Conservation (phyloP, 2,113 vertebrate genomes). For the Puffinus mauretanicus region DNA sequence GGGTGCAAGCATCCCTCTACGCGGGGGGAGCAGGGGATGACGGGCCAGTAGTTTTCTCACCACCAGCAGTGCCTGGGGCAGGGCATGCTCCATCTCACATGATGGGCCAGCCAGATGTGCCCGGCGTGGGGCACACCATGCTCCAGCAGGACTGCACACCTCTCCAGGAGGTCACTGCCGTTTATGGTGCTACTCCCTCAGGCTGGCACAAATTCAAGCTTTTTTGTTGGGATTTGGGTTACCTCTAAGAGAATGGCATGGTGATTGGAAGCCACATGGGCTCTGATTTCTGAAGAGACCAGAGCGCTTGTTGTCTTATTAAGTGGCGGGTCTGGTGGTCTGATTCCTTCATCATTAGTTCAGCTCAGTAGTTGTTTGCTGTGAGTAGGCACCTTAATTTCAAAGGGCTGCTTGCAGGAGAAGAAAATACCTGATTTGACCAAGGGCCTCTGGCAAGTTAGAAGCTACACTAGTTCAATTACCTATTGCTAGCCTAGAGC, state of each 20-base stretch:
- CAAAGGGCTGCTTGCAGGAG: not conserved
- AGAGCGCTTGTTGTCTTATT: not conserved
- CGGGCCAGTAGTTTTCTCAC: not conserved
- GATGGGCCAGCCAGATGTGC: not conserved
- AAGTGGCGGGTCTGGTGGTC: not conserved
- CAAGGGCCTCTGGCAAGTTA: not conserved
- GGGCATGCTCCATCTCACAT: rapidly evolving
- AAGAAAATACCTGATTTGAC: not conserved
- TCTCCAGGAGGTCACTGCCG: not conserved
- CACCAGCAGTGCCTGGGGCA: not conserved
- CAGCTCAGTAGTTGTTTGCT: not conserved
- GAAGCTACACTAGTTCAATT: not conserved
- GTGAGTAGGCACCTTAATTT: not conserved
- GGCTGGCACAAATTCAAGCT: not conserved
- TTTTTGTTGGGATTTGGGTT: not conserved
- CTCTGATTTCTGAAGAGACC: not conserved
- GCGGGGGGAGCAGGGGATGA: not conserved
- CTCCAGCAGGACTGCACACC: not conserved
- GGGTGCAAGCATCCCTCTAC: not conserved
- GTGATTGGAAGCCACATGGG: not conserved
- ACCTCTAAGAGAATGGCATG: not conserved
- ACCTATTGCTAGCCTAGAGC: not conserved
- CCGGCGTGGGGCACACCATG: not conserved
- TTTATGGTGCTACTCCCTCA: not conserved
- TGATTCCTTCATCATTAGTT: not conserved